Evolutionary conservation across 2,888 invertebrate species (phyloP).

Genomic region (Epistrophe eligans): DNA sequence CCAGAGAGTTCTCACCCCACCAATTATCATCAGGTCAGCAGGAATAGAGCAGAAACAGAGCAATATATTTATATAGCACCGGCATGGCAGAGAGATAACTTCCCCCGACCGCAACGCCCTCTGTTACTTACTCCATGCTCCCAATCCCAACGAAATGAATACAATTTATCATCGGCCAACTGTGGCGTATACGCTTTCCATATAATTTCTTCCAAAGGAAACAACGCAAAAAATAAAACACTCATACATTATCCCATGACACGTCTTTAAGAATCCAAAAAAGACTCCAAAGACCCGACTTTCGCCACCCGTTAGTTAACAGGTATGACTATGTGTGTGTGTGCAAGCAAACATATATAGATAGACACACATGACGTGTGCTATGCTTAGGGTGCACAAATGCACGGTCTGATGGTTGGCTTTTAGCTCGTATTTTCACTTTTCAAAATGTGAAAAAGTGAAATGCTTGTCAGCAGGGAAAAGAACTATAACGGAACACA

Average conservation of each 20-base stretch:
- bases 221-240: slow-evolving; percentile 64
- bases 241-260: slow-evolving; percentile 74
- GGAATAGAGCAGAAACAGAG: slow-evolving; percentile 3
- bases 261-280: slow-evolving; percentile 73
- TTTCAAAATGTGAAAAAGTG: slow-evolving; percentile 74
- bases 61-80: not conserved
- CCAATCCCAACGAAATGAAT: slow-evolving; percentile 44
- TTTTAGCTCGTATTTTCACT: slow-evolving; percentile 75
- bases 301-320: slow-evolving; percentile 32
- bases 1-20: slow-evolving; percentile 69
- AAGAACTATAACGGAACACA: slow-evolving; percentile 48
- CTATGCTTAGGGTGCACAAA: slow-evolving; percentile 46
- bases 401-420: slow-evolving; percentile 62
- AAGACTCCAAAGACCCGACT: slow-evolving; percentile 59
- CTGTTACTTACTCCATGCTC: slow-evolving; percentile 8
- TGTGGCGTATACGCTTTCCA: slow-evolving; percentile 67
- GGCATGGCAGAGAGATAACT: slow-evolving; percentile 33
- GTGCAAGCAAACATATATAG: not conserved
- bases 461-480: slow-evolving; percentile 72
- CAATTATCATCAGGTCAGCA: slow-evolving; percentile 74
- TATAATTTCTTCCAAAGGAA: slow-evolving; percentile 50
- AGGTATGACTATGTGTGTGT: slow-evolving; percentile 11
- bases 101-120: slow-evolving; percentile 21
- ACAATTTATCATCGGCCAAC: slow-evolving; percentile 76
- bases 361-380: slow-evolving; percentile 22